Base-by-base conservation (phyloP, 2,113 vertebrate species). In the Lepus americanus region DNA sequence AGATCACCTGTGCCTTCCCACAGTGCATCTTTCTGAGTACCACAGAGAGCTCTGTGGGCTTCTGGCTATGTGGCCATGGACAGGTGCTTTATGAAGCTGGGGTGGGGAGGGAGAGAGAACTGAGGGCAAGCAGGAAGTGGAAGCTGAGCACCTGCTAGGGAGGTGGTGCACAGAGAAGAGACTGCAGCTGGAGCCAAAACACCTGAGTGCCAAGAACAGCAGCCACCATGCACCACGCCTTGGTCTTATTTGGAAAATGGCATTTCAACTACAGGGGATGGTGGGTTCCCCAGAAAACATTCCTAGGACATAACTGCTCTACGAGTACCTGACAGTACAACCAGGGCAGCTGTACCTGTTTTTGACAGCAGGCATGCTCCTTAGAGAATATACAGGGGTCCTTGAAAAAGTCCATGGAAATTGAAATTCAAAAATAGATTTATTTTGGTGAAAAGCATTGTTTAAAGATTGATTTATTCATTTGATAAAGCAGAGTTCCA, bases 321-420 rank as follows among this genome's bases (percentile, higher is more conserved):
- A 90, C 33, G 27, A 1, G 44, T 5, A 6, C 33, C 6, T 31
- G 2, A 0, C 19, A 22, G 3, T 8, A 72, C 9, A 13, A 2
- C 3, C 6, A 5, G 1, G 0, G 10, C 3, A 29, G 59, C 5
- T 33, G 13, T 17, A 33, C 4, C 53, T 22, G 11, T 29, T 82
- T 73, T 70, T 78, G 9, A 83, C 8, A 66, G 12, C 44, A 44
- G 44, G 10, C 9, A 8, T 16, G 9, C 11, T 29, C 23, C 84
- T 82, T 39, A 3, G 6, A 79, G 27, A 69, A 4, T 10, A 11
- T 31, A 7, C 7, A 44, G 44, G 44, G 44, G 44, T 44, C 44
- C 44, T 44, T 44, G 44, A 44, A 44, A 44, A 44, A 44, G 44
- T 44, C 44, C 44, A 44, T 44, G 44, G 44, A 6, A 44, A 44